A percentile compares a stretch with the other conserved stretches of the same genome.
Conservation (phyloP, 2,888 invertebrate species). For the Dryadula phaetusa region DNA sequence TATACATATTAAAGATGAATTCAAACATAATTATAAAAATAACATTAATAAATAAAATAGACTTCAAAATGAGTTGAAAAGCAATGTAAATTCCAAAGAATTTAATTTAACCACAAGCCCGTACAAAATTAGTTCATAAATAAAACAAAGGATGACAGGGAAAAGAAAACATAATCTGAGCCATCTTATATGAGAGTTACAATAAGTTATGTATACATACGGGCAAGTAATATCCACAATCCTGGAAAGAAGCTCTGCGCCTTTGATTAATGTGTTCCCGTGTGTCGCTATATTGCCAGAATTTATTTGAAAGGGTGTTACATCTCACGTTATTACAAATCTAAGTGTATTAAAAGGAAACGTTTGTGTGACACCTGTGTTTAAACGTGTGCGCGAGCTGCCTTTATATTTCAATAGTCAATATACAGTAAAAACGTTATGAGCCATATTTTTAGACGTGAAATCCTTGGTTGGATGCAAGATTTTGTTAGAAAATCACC, state of each 20-base stretch:
- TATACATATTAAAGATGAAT: too few species aligned
- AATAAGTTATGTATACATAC: constrained; percentile 66
- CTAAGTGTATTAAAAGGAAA: constrained; percentile 82
- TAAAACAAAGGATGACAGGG: constrained; percentile 49
- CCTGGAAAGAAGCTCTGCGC: constrained; percentile 56
- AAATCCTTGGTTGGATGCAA: constrained; percentile 11
- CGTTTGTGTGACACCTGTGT: constrained; percentile 76
- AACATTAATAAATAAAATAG: too few species aligned
- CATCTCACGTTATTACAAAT: constrained; percentile 78
- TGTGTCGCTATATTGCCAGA: constrained; percentile 78
- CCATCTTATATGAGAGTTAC: constrained; percentile 59
- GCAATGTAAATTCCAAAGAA: not conserved
- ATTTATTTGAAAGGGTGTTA: constrained; percentile 66
- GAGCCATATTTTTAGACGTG: not conserved
- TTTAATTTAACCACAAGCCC: constrained; percentile 32
- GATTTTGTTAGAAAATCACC: not conserved
- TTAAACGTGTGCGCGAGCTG: constrained; percentile 48
- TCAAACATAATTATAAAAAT: too few species aligned
- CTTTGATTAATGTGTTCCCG: constrained; percentile 81
- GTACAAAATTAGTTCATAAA: constrained; percentile 49
- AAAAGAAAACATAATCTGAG: constrained; percentile 52
- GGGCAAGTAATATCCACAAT: constrained; percentile 70
- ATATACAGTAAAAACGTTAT: constrained; percentile 34
- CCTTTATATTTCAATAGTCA: constrained; percentile 33
- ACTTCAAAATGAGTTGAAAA: too few species aligned